Evolutionary conservation across 2,888 invertebrate genomes (phyloP).

Genomic region (Drosophila affinis): DNA sequence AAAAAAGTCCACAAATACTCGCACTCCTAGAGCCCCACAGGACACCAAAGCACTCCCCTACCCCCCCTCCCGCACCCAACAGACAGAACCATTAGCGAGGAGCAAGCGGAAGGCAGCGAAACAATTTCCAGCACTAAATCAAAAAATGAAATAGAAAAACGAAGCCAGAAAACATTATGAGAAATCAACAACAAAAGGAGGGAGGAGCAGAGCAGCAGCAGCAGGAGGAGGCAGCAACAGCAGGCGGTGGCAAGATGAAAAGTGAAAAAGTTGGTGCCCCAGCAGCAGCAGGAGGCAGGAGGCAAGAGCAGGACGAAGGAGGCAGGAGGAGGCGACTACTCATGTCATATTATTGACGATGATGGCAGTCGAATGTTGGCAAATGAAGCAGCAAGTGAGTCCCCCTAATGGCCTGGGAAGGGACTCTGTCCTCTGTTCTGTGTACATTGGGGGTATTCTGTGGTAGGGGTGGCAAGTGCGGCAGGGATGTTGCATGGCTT

Average conservation of each 20-base stretch:
- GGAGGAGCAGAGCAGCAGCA: not conserved
- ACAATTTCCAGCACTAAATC: constrained; percentile 33
- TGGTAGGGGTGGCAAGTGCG: no score
- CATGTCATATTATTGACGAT: constrained; percentile 69
- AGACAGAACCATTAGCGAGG: not conserved
- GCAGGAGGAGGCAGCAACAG: no score
- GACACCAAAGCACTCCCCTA: not conserved
- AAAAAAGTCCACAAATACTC: constrained; percentile 16
- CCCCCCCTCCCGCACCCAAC: not conserved
- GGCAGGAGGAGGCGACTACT: constrained; percentile 19
- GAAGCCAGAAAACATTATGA: constrained; percentile 61
- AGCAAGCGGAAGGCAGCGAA: not conserved
- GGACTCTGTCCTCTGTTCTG: not conserved
- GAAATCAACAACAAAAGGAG: constrained; percentile 55
- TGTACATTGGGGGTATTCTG: not conserved
- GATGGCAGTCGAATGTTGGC: constrained; percentile 52
- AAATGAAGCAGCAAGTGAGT: constrained; percentile 57
- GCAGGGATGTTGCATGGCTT: not conserved
- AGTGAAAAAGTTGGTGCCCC: constrained; percentile 11
- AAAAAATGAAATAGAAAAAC: constrained; percentile 27
- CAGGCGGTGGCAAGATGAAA: constrained; percentile 9
- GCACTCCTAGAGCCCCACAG: not conserved
- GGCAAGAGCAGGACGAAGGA: not conserved
- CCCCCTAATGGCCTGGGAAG: not conserved
- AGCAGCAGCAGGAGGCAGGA: not conserved